These are phyloP conservation scores for Paramormyrops hopkinsi DNA, from an alignment of 2,797 vertebrate genomes.

Conservation along the genomic window DNA sequence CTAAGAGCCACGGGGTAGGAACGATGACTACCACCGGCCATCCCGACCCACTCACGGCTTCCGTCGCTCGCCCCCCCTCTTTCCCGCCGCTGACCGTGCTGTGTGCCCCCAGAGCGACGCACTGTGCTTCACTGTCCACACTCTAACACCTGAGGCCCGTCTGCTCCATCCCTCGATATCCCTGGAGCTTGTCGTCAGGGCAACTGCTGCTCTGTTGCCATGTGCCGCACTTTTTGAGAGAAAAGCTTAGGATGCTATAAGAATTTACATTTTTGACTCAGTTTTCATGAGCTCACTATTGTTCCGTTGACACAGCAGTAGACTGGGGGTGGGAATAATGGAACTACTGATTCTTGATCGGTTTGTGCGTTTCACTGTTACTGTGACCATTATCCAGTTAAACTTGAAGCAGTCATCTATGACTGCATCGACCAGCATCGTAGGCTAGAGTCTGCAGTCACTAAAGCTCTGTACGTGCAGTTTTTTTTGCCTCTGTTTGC, in stretches of 20 bases:
- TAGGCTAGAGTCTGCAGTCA: background rate
- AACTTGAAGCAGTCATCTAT: background rate
- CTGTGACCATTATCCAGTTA: background rate
- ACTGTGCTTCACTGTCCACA: conserved; percentile 2
- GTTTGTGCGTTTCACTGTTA: background rate
- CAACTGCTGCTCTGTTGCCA: background rate
- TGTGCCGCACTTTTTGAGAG: background rate
- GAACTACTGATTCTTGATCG: background rate
- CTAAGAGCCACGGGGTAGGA: conserved; percentile 65
- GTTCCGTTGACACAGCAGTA: background rate
- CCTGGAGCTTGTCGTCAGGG: background rate
- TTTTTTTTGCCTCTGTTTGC: background rate
- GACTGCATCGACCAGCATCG: background rate
- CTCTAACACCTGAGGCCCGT: background rate
- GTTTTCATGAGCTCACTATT: background rate
- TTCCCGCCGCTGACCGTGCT: conserved; percentile 36
- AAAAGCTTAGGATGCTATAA: background rate
- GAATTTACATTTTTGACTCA: background rate
- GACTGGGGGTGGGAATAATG: background rate
- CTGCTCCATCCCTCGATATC: background rate
- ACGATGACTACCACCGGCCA: conserved; percentile 56
- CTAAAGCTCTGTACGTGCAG: background rate
- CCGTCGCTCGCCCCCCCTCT: conserved; percentile 43
- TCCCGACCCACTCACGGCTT: conserved; percentile 53
- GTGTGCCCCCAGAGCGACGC: background rate